Percentiles rank a stretch among this genome's conserved stretches.
Evolutionary conservation across 2,888 invertebrate species (phyloP).

Genomic region (Ptilodon capucinus): DNA sequence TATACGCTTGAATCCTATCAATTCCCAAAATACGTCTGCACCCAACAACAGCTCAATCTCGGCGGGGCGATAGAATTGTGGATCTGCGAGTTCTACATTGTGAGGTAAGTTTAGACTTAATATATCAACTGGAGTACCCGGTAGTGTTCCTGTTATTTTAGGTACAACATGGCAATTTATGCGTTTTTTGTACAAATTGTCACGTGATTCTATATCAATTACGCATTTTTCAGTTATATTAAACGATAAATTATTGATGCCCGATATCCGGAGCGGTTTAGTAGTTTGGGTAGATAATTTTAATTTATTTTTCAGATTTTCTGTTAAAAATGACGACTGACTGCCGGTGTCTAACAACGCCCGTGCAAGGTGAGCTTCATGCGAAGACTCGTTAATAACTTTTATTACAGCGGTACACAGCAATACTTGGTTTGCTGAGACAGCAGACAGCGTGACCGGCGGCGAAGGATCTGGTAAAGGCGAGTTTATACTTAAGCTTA

Average conservation of each 20-base stretch:
- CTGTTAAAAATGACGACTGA: constrained; percentile 2
- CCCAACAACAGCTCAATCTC: not conserved
- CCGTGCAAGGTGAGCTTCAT: not conserved
- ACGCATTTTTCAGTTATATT: not conserved
- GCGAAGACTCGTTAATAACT: not conserved
- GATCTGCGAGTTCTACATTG: not conserved
- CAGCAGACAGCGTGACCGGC: not conserved
- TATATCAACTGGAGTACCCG: not conserved
- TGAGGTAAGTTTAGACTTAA: not conserved
- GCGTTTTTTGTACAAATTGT: not conserved
- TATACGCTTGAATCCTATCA: not conserved
- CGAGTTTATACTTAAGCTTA: not conserved
- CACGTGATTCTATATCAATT: not conserved
- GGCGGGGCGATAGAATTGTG: not conserved
- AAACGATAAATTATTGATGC: constrained; percentile 4
- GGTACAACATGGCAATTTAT: constrained; percentile 1
- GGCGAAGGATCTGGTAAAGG: not conserved
- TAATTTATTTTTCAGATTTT: constrained; percentile 2
- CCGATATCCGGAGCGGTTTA: not conserved
- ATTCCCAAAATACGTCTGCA: not conserved
- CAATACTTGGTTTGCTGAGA: not conserved
- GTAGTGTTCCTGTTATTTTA: constrained; percentile 1
- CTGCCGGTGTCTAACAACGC: constrained; percentile 3
- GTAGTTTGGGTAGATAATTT: not conserved
- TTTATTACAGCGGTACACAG: not conserved